phyloP scores from a whole-genome alignment of 2,888 invertebrate genomes.

The Kryphioiulus occultus region DNA sequence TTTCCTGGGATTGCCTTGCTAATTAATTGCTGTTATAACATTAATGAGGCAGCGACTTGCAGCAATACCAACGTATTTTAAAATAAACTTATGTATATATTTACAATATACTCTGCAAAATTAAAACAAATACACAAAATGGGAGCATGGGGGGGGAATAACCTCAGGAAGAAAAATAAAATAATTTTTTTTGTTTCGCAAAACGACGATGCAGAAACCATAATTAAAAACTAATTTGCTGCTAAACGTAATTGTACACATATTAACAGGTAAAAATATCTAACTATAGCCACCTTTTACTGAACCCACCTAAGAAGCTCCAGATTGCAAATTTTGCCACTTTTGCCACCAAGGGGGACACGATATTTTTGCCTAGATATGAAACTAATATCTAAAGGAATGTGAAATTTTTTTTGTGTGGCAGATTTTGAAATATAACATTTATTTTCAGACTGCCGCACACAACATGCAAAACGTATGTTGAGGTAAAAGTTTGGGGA shows the following conservation, averaged over 20 bases:
- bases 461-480: no score
- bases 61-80: not conserved
- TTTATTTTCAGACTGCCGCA: no score
- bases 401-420: no score
- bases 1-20: not conserved
- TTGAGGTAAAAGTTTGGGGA: no score
- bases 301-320: not conserved
- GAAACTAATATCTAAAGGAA: no score
- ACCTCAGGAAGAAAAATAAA: not conserved
- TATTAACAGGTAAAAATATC: not conserved
- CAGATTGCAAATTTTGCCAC: not conserved
- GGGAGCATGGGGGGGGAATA: no score
- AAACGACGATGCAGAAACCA: not conserved
- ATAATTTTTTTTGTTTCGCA: slow-evolving; percentile 22
- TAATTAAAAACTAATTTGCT: not conserved
- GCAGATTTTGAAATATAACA: no score
- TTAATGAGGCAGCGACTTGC: not conserved
- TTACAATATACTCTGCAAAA: slow-evolving; percentile 7
- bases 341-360: not conserved
- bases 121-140: not conserved
- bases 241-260: not conserved
- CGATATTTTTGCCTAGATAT: no score
- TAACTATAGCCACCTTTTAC: not conserved
- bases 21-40: not conserved
- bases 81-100: not conserved